These are phyloP conservation scores for Tiaroga cobitis DNA, from an alignment of 2,797 vertebrate species.

Conservation along the genomic window DNA sequence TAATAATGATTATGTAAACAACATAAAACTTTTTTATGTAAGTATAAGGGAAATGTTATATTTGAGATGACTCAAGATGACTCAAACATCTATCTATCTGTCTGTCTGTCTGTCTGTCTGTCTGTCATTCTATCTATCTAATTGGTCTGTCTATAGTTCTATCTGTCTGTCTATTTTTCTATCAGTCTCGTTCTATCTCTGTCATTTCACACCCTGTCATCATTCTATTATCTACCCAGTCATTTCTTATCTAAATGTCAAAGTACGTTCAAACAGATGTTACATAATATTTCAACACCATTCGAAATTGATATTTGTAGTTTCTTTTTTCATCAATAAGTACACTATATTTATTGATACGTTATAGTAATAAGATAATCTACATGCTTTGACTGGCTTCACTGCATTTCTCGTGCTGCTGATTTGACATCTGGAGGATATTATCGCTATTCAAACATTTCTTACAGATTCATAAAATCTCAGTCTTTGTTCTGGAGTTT, in stretches of 20 bases:
- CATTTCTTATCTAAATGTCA: conserved; percentile 18
- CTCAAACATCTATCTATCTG: not conserved
- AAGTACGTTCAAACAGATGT: not conserved
- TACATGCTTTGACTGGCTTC: not conserved
- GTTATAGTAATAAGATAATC: not conserved
- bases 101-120: not conserved
- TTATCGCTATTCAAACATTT: not conserved
- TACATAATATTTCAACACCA: not conserved
- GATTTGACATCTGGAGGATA: not conserved
- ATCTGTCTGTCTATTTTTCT: too few relatives aligned
- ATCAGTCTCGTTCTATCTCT: not conserved
- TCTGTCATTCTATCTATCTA: too few relatives aligned
- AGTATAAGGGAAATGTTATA: not conserved
- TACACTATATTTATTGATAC: not conserved
- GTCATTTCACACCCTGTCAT: not conserved
- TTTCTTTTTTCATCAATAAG: not conserved
- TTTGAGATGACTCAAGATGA: too few relatives aligned
- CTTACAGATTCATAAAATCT: not conserved
- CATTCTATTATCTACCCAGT: not conserved
- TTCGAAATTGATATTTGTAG: not conserved
- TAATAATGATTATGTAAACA: too few relatives aligned
- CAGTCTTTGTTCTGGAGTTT: not conserved
- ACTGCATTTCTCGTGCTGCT: not conserved
- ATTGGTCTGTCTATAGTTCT: too few relatives aligned
- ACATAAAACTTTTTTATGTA: too few relatives aligned